Conservation (phyloP, 2,113 vertebrate species). For the Pomatorhinus ruficollis region DNA sequence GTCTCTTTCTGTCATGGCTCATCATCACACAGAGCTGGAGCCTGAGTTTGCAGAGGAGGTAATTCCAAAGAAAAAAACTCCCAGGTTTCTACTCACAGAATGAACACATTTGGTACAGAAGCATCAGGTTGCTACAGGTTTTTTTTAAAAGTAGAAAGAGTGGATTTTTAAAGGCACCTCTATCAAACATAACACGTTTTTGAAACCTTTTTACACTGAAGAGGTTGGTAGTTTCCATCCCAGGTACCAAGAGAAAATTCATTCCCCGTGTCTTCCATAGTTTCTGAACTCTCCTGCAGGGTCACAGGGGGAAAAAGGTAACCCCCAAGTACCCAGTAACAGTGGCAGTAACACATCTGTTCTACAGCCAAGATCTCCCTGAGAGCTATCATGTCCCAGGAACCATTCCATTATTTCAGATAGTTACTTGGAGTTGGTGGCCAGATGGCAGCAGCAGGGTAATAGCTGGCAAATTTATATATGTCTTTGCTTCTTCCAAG, state of each 20-base stretch:
- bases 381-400: neutral
- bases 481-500: neutral
- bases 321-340: neutral
- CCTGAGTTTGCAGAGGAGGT: neutral
- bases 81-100: neutral
- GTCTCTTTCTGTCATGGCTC: neutral
- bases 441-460: constrained; percentile 11
- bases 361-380: neutral
- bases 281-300: neutral
- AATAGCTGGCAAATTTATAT: neutral
- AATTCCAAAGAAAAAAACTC: neutral
- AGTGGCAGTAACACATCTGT: neutral
- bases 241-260: neutral
- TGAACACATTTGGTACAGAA: neutral
- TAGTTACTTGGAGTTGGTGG: neutral
- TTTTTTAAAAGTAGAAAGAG: neutral
- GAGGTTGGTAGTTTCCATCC: neutral
- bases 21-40: neutral
- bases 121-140: neutral
- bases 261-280: neutral
- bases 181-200: neutral
- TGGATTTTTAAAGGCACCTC: neutral
- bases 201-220: neutral
- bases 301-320: neutral
- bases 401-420: neutral